phyloP scores from a whole-genome alignment of 2,888 invertebrate genomes.

The Formica aserva region DNA sequence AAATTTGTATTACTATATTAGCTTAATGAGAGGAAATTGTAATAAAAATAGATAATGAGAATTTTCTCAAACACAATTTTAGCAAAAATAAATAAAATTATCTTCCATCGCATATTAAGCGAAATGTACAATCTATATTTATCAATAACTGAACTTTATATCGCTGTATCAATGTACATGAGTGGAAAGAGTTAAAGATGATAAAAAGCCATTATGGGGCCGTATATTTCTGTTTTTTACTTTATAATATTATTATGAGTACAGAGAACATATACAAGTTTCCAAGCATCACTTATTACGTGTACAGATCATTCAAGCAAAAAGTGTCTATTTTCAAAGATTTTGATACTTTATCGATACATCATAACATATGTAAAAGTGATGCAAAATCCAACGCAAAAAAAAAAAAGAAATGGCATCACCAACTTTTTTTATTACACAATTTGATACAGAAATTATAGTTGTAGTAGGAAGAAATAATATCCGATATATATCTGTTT shows the following conservation, averaged over 20 bases:
- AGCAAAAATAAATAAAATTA: not conserved
- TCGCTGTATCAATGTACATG: not conserved
- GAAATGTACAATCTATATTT: not conserved
- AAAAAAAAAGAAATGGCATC: not conserved
- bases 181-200: conserved; percentile 41
- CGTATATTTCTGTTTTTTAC: conserved; percentile 25
- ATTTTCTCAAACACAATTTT: conserved; percentile 7
- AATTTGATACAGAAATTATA: not conserved
- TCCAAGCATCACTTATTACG: conserved; percentile 32
- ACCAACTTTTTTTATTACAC: not conserved
- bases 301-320: conserved; percentile 38
- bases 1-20: not conserved
- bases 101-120: not conserved
- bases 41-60: not conserved
- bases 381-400: not conserved
- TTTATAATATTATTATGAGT: conserved; percentile 31
- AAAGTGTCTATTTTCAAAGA: conserved; percentile 45
- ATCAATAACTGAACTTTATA: not conserved
- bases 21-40: not conserved
- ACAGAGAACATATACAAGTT: conserved; percentile 35
- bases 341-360: not conserved
- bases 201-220: conserved; percentile 36
- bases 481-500: not conserved
- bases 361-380: not conserved
- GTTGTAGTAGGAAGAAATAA: not conserved